Conservation (phyloP, 2,888 invertebrate species). For the Seladonia tumulorum region DNA sequence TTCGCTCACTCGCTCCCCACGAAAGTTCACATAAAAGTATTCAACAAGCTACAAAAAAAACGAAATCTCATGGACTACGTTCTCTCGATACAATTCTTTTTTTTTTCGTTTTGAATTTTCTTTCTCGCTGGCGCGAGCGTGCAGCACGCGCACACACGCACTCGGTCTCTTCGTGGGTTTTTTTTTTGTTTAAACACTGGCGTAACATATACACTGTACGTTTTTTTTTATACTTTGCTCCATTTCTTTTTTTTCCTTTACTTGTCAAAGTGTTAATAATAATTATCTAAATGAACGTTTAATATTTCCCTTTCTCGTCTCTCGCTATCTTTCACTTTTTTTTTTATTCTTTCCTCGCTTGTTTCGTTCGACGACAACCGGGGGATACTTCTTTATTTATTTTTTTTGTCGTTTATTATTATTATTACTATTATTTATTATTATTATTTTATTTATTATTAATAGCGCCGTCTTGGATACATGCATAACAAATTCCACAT, state of each 20-base stretch:
- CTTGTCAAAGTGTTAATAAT: constrained; percentile 74
- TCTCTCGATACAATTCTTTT: constrained; percentile 44
- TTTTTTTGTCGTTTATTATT: constrained; percentile 59
- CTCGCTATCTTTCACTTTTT: constrained; percentile 38
- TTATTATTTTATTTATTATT: constrained; percentile 57
- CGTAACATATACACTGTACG: constrained; percentile 73
- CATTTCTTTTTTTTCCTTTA: constrained; percentile 64
- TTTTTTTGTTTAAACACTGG: constrained; percentile 62
- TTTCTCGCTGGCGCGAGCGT: not conserved
- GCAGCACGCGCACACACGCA: not conserved
- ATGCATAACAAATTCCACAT: constrained; percentile 85
- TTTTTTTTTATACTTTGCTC: constrained; percentile 56
- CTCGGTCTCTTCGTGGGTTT: constrained; percentile 6
- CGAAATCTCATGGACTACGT: constrained; percentile 69
- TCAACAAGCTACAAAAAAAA: constrained; percentile 70
- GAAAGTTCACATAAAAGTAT: constrained; percentile 72
- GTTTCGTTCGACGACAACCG: constrained; percentile 74
- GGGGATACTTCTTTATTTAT: constrained; percentile 70
- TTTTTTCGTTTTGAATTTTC: constrained; percentile 36
- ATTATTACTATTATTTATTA: constrained; percentile 28
- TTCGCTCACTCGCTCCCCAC: constrained; percentile 10
- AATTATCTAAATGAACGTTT: constrained; percentile 81
- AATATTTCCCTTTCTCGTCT: constrained; percentile 62
- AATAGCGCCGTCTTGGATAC: constrained; percentile 83
- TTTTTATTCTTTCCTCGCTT: constrained; percentile 37